These are phyloP conservation scores for Girardinus metallicus DNA, from an alignment of 2,797 vertebrate species.

Conservation along the genomic window DNA sequence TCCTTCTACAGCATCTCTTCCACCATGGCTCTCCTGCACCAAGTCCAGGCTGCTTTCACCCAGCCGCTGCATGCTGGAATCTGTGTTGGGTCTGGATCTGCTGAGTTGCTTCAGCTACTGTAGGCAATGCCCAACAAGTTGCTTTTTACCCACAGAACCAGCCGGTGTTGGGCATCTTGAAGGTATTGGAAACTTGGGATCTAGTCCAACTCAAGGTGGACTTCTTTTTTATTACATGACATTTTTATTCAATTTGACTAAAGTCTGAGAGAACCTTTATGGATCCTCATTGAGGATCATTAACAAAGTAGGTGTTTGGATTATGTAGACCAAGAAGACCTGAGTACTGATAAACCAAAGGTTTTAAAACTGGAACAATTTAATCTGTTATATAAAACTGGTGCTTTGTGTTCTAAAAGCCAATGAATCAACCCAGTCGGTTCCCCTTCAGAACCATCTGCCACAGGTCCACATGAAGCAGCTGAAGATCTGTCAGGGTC, in stretches of 20 bases:
- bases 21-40: neutral
- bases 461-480: no score
- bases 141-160: neutral
- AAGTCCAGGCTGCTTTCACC: neutral
- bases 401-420: neutral
- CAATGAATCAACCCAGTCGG: neutral
- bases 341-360: neutral
- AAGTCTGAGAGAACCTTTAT: neutral
- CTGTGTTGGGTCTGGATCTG: neutral
- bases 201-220: neutral
- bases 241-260: neutral
- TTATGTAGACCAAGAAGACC: neutral
- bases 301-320: neutral
- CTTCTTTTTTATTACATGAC: neutral
- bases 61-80: neutral
- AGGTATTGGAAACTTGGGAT: neutral
- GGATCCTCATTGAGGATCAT: no score
- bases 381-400: neutral
- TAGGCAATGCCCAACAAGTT: neutral
- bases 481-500: no score
- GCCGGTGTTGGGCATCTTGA: neutral
- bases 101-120: neutral
- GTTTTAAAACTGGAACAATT: neutral
- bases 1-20: slow-evolving; percentile 16
- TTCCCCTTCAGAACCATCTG: neutral